Evolutionary conservation across 2,888 invertebrate genomes (phyloP), one percentile per base, ranked within the genome.

Genomic region (Apamea epomidion): DNA sequence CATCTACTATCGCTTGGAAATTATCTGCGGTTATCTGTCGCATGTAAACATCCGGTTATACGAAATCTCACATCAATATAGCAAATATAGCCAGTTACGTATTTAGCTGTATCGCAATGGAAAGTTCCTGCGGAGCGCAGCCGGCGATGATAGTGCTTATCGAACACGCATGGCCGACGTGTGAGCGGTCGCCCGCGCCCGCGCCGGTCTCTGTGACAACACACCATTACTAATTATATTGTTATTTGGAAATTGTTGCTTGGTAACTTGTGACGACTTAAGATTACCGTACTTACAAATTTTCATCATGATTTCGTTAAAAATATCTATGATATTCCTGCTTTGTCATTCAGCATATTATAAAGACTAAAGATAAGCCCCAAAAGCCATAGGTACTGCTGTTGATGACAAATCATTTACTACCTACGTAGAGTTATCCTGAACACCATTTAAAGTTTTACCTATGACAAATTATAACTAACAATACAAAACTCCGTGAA

Each of bases 101-200:
- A 89, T 85, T 88, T 82, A 88, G 90, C 85, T 87, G 89, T 92
- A 93, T 90, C 91, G 89, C 89, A 89, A 88, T 94, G 94, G 94
- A 94, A 94, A 94, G 93, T 94, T 94, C 90, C 94, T 88, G 83
- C 73, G 90, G 86, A 88, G 83, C 90, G 89, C 87, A 89, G 89
- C 88, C 89, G 87, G 88, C 89, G 84, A 85, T 91, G 93, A 93
- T 93, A 93, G 84, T 86, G 88, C 91, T 93, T 93, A 93, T 93
- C 93, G 82, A 84, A 74, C 93, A 93, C 93, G 93, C 93, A 85
- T 87, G 69, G 81, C 76, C 87, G 92, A 87, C 93, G 93, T 93
- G 93, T 62, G 48, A 78, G 77, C 54, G 64, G 42, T 42, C 64
- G 69, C 25, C 81, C 83, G 82, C 64, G 75, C 65, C 70, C 75